Evolutionary conservation across 2,797 vertebrate genomes (phyloP), one percentile per base, ranked within the genome.

Genomic region (Acipenser ruthenus): DNA sequence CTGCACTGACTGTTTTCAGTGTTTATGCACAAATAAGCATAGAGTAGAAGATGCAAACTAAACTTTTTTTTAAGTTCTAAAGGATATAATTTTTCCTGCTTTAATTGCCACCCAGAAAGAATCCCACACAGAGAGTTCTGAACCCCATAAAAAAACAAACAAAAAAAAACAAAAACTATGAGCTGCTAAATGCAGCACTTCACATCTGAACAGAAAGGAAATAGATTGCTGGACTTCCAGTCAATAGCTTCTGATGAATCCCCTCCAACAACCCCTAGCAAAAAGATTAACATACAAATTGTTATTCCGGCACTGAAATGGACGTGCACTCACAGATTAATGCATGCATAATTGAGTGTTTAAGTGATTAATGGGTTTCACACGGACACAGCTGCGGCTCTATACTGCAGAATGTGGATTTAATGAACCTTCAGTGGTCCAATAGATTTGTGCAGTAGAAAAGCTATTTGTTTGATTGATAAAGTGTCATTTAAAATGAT

Each of bases 131-230:
- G 23, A 37, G 23, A 37, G 23, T 37, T 18, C 15, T 18, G 15
- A 18, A 18, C 15, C 15, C 15, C 15, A 1, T 18, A 18, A 81
- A 80, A 78, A 82, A 76, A n/a, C n/a, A n/a, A n/a, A n/a, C n/a
- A n/a, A 79, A 77, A 82, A 82, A 1, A 18, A 80, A 76, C 80
- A 76, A 80, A 79, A 76, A 79, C 82, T 79, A 80, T 74, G 79
- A 77, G 4, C 82, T 79, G 80, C 75, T 79, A 77, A 15, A 13
- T 10, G 62, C n/a, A 6, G 6, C 8, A 13, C 49, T 65, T 23
- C 18, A 8, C 2, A 4, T 8, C 23, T 6, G 6, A 9, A 6
- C 10, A 37, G 23, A 18, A 56, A 37, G 12, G 47, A 10, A n/a
- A 47, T 12, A 56, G 58, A 11, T 10, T 60, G 15, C 50, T 11